Conservation (phyloP, 1,140 invertebrate species). For the Proctacanthus coquilletti region DNA sequence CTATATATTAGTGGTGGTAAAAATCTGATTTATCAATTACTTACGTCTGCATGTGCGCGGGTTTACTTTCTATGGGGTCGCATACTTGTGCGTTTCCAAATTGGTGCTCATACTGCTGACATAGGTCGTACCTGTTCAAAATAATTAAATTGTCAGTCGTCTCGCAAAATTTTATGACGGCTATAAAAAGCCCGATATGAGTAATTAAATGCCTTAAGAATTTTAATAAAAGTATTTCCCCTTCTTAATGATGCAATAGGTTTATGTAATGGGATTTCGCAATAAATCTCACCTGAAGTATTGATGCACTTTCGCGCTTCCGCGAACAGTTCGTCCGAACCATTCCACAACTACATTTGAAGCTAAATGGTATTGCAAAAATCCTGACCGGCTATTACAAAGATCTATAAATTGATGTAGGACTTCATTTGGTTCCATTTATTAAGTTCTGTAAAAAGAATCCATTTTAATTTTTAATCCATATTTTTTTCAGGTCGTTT, state of each 20-base stretch:
- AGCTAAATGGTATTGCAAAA: neutral
- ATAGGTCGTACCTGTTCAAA: neutral
- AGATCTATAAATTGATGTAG: neutral
- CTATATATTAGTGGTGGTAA: neutral
- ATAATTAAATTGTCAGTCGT: neutral
- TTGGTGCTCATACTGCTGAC: constrained; percentile 3
- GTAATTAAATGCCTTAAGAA: neutral
- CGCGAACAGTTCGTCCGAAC: constrained; percentile 3
- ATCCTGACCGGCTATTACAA: neutral
- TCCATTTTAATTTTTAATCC: neutral
- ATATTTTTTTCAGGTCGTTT: constrained; percentile 22
- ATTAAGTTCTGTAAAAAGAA: neutral
- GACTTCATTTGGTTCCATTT: constrained; percentile 1
- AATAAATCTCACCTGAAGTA: neutral
- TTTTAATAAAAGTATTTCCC: no score
- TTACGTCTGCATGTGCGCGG: constrained; percentile 1
- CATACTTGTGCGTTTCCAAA: constrained; percentile 1
- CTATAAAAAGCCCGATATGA: neutral
- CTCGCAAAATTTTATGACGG: no score
- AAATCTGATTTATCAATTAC: neutral
- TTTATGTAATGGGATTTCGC: neutral
- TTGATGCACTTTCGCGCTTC: neutral
- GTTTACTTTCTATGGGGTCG: neutral
- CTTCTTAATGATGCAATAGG: no score
- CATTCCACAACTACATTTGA: constrained; percentile 4